Evolutionary conservation across 1,140 invertebrate genomes (phyloP).

Genomic region (Drosophila seguyi): DNA sequence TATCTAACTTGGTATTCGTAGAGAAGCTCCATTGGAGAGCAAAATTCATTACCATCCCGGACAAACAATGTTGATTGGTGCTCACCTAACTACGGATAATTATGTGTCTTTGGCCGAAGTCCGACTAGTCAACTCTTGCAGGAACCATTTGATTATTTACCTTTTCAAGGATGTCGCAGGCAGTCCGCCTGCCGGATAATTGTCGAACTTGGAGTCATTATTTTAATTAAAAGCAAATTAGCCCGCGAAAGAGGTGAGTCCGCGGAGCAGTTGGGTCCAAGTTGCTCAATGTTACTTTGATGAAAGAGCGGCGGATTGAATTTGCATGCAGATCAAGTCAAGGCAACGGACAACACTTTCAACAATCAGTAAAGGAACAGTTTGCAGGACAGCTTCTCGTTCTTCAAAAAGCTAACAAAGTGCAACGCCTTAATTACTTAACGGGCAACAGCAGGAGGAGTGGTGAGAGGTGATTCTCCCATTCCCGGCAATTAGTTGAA

Average conservation of each 20-base stretch:
- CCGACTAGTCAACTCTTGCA: slow-evolving; percentile 5
- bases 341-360: slow-evolving; percentile 62
- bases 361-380: slow-evolving; percentile 59
- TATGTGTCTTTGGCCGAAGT: slow-evolving; percentile 28
- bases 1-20: slow-evolving; percentile 23
- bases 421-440: slow-evolving; percentile 80
- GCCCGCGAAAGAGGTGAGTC: slow-evolving; percentile 48
- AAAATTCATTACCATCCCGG: slow-evolving; percentile 33
- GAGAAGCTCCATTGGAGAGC: slow-evolving; percentile 2
- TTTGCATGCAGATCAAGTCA: slow-evolving; percentile 78
- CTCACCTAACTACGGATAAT: slow-evolving; percentile 10
- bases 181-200: slow-evolving; percentile 64
- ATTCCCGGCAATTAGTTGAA: slow-evolving; percentile 77
- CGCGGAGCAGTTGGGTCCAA: slow-evolving; percentile 10
- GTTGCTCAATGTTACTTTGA: slow-evolving; percentile 60
- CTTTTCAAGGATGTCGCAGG: slow-evolving; percentile 39
- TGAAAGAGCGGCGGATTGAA: slow-evolving; percentile 63
- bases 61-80: slow-evolving; percentile 15
- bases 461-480: slow-evolving; percentile 14
- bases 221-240: slow-evolving; percentile 83
- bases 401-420: slow-evolving; percentile 68
- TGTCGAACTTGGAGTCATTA: slow-evolving; percentile 80
- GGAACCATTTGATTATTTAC: slow-evolving; percentile 61
- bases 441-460: slow-evolving; percentile 24
- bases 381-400: slow-evolving; percentile 14